Evolutionary conservation across 2,113 vertebrate genomes (phyloP).

Genomic region (Rhinichthys klamathensis): DNA sequence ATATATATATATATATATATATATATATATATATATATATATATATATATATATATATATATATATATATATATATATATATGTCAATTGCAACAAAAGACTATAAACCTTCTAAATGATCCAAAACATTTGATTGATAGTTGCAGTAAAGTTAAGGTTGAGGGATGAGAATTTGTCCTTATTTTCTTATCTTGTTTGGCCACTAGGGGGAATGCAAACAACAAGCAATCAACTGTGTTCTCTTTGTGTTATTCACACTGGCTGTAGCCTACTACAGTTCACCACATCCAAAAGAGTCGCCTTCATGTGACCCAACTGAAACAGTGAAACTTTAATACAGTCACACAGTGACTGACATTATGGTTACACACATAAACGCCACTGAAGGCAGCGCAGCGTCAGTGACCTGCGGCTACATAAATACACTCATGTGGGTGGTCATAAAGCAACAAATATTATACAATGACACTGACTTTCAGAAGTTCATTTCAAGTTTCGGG

Average conservation of each 20-base stretch:
- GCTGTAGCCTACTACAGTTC: not conserved
- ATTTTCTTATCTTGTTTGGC: conserved; percentile 31
- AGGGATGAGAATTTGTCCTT: not conserved
- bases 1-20: too few relatives aligned
- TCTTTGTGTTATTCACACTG: conserved; percentile 20
- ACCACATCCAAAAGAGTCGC: not conserved
- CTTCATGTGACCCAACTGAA: conserved; percentile 13
- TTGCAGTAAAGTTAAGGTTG: not conserved
- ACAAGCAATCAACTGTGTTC: conserved; percentile 47
- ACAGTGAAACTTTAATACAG: not conserved
- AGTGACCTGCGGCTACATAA: conserved; percentile 30
- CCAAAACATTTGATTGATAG: not conserved
- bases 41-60: too few relatives aligned
- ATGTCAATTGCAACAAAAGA: too few relatives aligned
- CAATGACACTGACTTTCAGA: conserved; percentile 62
- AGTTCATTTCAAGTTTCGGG: conserved; percentile 67
- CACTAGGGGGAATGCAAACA: conserved; percentile 60
- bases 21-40: too few relatives aligned
- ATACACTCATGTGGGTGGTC: conserved; percentile 72
- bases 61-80: too few relatives aligned
- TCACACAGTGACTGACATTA: conserved; percentile 1
- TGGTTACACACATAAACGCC: not conserved
- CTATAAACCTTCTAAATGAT: too few relatives aligned
- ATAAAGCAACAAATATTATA: conserved; percentile 71
- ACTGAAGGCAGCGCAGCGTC: not conserved